Base-by-base conservation (phyloP, 2,888 invertebrate genomes). In the Idaea aversata region DNA sequence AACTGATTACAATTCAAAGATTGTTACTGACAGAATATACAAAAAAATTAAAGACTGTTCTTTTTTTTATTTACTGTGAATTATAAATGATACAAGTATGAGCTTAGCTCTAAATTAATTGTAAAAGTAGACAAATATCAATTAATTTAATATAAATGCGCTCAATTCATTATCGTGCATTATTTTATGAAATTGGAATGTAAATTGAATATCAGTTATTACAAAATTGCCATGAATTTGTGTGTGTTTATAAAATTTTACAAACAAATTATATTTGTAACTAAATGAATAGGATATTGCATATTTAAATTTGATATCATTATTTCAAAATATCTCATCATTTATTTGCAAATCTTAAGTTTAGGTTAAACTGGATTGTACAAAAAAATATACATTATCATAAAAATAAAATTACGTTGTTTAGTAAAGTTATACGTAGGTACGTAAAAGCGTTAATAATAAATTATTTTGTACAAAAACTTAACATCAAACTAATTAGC, bases 1-100 rank as follows among this genome's bases (percentile, higher is more conserved):
- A 81, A 71, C 73, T 84, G 84, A 82, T 86, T 90, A 90, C 87
- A 91, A 90, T 90, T 90, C 88, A 61, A 34, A 25, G 34, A 34
- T 16, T 59, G 25, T 59, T 15, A 59, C 13, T 59, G 15, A 59
- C 7, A 59, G 34, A 57, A 36, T 61, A 34, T 16, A n/a, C 34
- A 4, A 65, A 58, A 35, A 34, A 61, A 62, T 25, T 34, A 47
- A 13, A 47, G 13, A 47, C 47, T 10, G 10, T 47, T 47, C 10
- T 10, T 47, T 6, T 38, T 13, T 47, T 47, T 47, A 47, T 10
- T 25, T 2, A 25, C 3, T 25, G 2, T 25, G 25, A 25, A 25
- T 47, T 47, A 13, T 13, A 47, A 47, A 47, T 47, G 7, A 47
- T 47, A 47, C 3, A 47, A 47, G 13, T 7, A 47, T 13, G 65